Conservation (phyloP, 1,140 invertebrate genomes). For the Drosophila suzukii region DNA sequence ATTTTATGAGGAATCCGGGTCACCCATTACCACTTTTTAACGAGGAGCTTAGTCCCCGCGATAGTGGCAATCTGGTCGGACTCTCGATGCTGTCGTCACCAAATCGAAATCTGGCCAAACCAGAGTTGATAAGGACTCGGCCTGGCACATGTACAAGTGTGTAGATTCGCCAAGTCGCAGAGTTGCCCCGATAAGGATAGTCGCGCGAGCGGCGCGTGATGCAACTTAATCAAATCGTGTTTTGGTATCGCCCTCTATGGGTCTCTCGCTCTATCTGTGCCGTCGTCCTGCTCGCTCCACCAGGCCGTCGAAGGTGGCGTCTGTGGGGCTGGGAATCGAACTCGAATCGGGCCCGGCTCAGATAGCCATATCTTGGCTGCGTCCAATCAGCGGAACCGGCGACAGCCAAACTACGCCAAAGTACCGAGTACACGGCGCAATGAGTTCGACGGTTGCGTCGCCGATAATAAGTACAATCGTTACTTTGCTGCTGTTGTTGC, state of each 20-base stretch:
- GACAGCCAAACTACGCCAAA: conserved; percentile 62
- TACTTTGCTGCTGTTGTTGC: conserved; percentile 62
- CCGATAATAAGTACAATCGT: conserved; percentile 77
- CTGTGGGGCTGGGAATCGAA: conserved; percentile 53
- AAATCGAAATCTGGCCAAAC: conserved; percentile 51
- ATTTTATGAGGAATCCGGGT: no score
- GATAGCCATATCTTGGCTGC: conserved; percentile 74
- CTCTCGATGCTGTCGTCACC: conserved; percentile 38
- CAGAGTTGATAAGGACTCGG: conserved; percentile 62
- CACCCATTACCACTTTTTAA: neutral
- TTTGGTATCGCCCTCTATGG: conserved; percentile 34
- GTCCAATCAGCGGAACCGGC: conserved; percentile 62
- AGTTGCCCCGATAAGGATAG: conserved; percentile 71
- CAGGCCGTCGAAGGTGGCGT: conserved; percentile 30
- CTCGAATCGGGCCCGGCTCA: conserved; percentile 35
- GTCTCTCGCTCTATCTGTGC: conserved; percentile 8
- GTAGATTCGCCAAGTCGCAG: conserved; percentile 20
- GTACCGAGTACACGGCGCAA: conserved; percentile 54
- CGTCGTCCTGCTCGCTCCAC: conserved; percentile 5
- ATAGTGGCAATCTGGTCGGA: conserved; percentile 50
- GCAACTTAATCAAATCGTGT: conserved; percentile 76
- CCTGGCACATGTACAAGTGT: neutral
- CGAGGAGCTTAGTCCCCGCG: conserved; percentile 6
- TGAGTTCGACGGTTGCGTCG: conserved; percentile 68
- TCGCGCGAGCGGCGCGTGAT: conserved; percentile 70